phyloP scores from a whole-genome alignment of 2,888 invertebrate genomes.

The Eupithecia insigniata region DNA sequence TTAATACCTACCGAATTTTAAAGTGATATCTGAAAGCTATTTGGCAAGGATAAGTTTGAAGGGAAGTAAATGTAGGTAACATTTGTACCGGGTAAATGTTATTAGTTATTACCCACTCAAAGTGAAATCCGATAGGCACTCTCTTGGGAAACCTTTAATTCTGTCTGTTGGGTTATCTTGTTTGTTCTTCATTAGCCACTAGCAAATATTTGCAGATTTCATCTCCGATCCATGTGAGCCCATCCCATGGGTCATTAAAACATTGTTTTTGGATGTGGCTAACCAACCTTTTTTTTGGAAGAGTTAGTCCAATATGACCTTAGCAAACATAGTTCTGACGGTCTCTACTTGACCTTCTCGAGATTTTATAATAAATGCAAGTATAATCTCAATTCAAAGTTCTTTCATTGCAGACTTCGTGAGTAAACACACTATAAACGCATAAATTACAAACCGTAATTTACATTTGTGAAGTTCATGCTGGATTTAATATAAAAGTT shows the following conservation, averaged over 20 bases:
- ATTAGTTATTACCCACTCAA: background rate
- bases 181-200: slow-evolving; percentile 20
- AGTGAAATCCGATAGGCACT: slow-evolving; percentile 22
- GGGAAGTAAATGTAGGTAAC: background rate
- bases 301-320: background rate
- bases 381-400: slow-evolving; percentile 8
- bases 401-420: background rate
- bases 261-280: background rate
- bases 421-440: slow-evolving; percentile 19
- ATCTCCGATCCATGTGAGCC: background rate
- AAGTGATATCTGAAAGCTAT: background rate
- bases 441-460: too few relatives aligned
- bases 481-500: slow-evolving; percentile 54
- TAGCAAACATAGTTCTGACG: background rate
- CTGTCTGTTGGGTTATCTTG: slow-evolving; percentile 1
- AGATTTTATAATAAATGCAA: background rate
- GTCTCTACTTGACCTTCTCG: background rate
- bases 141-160: slow-evolving; percentile 21
- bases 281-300: background rate
- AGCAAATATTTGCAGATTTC: slow-evolving; percentile 19
- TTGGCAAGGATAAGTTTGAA: background rate
- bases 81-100: background rate
- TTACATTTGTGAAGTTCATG: slow-evolving; percentile 27
- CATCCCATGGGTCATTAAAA: background rate
- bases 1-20: background rate